These are phyloP conservation scores for Trididemnum clinides DNA, from an alignment of 23 tunicate species.

Conservation along the genomic window DNA sequence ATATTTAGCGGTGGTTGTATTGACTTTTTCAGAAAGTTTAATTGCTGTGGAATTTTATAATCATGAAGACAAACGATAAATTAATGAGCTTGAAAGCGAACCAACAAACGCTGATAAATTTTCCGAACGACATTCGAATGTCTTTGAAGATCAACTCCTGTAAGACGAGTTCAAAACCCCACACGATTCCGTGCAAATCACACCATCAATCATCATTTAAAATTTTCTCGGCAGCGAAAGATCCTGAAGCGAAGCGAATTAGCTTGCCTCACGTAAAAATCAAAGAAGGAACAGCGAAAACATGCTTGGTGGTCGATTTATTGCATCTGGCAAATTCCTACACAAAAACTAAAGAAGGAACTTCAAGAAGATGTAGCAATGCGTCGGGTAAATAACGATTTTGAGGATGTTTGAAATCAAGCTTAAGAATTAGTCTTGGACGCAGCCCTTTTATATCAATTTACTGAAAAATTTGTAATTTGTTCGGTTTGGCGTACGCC, in stretches of 20 bases:
- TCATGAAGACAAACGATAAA: background rate
- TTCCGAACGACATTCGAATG: background rate
- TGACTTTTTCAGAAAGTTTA: too few species aligned
- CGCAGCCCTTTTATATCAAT: too few species aligned
- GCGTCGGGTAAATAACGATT: background rate
- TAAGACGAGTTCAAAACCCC: background rate
- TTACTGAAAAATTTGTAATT: too few species aligned
- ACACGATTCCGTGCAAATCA: background rate
- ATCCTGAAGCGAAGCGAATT: conserved; percentile 6
- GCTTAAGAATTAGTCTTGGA: too few species aligned
- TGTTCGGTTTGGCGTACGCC: too few species aligned
- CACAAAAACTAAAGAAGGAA: background rate
- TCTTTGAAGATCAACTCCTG: background rate
- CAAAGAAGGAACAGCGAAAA: background rate
- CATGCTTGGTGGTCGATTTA: conserved; percentile 1
- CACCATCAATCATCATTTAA: background rate
- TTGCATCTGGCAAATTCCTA: conserved; percentile 17
- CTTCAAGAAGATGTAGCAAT: background rate
- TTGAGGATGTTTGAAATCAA: too few species aligned
- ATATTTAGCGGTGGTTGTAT: too few species aligned
- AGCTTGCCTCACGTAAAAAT: background rate
- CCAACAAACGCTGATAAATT: background rate
- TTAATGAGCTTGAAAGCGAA: background rate
- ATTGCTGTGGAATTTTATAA: too few species aligned
- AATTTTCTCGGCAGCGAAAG: background rate